Conservation (phyloP, 1,140 invertebrate species). For the Drosophila jambulina region DNA sequence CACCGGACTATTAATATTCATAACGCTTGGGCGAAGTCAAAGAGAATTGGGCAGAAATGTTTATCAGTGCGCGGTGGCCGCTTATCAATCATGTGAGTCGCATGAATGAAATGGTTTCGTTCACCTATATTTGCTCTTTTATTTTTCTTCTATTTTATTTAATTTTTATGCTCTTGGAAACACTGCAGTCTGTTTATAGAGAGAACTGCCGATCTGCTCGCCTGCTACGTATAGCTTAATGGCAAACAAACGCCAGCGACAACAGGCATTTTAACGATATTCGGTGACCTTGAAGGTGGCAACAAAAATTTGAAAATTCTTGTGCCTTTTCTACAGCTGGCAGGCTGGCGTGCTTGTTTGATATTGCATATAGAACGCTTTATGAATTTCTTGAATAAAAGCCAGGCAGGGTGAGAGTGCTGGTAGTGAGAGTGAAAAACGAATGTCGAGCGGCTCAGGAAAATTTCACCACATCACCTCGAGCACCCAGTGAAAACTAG, state of each 20-base stretch:
- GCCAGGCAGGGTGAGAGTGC: conserved; percentile 33
- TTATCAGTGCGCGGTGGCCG: conserved; percentile 24
- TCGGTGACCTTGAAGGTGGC: conserved; percentile 62
- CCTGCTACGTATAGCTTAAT: conserved; percentile 55
- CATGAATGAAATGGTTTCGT: conserved; percentile 35
- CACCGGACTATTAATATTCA: conserved; percentile 47
- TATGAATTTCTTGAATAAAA: conserved; percentile 44
- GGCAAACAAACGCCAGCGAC: conserved; percentile 65
- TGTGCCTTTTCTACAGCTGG: conserved; percentile 37
- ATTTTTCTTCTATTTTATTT: not conserved
- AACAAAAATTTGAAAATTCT: conserved; percentile 41
- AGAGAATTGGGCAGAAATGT: conserved; percentile 27
- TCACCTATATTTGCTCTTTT: conserved; percentile 8
- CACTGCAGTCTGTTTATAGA: conserved; percentile 14
- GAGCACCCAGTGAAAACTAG: conserved; percentile 23
- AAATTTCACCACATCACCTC: conserved; percentile 41
- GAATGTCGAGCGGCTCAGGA: conserved; percentile 54
- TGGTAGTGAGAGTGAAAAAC: conserved; percentile 5
- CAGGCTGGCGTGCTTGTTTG: conserved; percentile 21
- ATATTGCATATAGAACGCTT: conserved; percentile 31
- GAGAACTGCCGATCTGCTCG: conserved; percentile 22
- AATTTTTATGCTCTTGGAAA: conserved; percentile 5
- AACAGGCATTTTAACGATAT: conserved; percentile 57
- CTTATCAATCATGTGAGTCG: conserved; percentile 56
- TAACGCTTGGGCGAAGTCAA: conserved; percentile 17